Conservation (phyloP, 2,797 vertebrate genomes). For the Falco novaeseelandiae region DNA sequence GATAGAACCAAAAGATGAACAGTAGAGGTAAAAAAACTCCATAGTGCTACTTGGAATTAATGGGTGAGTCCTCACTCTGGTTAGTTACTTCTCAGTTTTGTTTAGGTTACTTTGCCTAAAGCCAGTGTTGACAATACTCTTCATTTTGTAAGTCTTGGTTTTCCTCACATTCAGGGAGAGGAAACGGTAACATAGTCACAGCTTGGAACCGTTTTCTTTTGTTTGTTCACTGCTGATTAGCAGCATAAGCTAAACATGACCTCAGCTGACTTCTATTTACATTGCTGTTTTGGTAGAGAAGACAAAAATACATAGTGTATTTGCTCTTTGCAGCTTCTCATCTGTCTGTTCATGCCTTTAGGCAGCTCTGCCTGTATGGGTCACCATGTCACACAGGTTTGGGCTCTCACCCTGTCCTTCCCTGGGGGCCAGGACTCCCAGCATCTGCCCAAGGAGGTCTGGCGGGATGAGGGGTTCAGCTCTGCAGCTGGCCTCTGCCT, state of each 20-base stretch:
- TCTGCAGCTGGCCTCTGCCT: not conserved
- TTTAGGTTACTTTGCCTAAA: not conserved
- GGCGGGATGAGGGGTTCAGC: fast-evolving
- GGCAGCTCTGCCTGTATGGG: not conserved
- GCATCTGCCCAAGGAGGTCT: not conserved
- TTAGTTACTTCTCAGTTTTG: not conserved
- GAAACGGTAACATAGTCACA: not conserved
- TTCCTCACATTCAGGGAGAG: not conserved
- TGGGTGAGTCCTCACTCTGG: not conserved
- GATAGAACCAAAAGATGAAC: not conserved
- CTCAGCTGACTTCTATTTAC: constrained; percentile 12
- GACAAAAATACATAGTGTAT: not conserved
- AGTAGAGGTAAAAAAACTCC: not conserved
- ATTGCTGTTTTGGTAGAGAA: not conserved
- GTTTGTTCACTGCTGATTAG: constrained; percentile 28
- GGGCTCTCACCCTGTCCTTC: not conserved
- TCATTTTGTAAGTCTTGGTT: not conserved
- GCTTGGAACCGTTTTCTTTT: not conserved
- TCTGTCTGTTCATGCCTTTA: not conserved
- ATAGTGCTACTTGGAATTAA: not conserved
- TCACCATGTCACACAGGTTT: not conserved
- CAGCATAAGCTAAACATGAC: not conserved
- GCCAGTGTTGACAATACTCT: not conserved
- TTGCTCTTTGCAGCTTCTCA: not conserved
- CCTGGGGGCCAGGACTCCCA: not conserved